These are phyloP conservation scores for Seriola aureovittata DNA, from an alignment of 2,113 vertebrate species.

Conservation along the genomic window DNA sequence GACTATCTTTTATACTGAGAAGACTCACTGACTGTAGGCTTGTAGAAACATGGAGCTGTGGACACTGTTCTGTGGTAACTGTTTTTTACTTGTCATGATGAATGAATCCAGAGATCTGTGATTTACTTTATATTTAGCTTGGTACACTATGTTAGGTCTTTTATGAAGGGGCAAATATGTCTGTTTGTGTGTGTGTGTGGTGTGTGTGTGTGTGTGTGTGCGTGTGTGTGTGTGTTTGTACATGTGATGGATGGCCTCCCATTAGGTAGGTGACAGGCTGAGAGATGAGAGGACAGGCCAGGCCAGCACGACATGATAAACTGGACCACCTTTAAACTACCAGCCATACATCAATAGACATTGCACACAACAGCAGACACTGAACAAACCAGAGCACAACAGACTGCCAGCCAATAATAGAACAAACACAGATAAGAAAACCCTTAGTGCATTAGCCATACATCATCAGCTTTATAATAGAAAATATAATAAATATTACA, in stretches of 20 bases:
- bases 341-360: conserved; percentile 68
- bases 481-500: neutral
- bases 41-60: conserved; percentile 20
- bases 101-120: conserved; percentile 10
- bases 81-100: neutral
- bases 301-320: conserved; percentile 68
- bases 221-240: conserved; percentile 29
- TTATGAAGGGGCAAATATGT: conserved; percentile 8
- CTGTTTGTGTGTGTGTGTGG: conserved; percentile 30
- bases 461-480: conserved; percentile 12
- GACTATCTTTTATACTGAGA: neutral
- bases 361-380: conserved; percentile 32
- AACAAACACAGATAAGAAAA: conserved; percentile 34
- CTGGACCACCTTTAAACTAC: conserved; percentile 66
- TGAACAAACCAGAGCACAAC: conserved; percentile 40
- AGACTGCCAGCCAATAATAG: conserved; percentile 5
- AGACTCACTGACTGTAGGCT: neutral
- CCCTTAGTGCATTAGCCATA: conserved; percentile 10
- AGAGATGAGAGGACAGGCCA: conserved; percentile 66
- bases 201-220: conserved; percentile 31
- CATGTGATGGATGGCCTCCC: conserved; percentile 68
- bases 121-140: conserved; percentile 13
- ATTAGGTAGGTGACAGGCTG: conserved; percentile 69
- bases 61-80: neutral
- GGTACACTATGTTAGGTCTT: neutral